These are phyloP conservation scores for Tympanoctomys barrerae DNA, from an alignment of 2,797 vertebrate species.

Conservation along the genomic window DNA sequence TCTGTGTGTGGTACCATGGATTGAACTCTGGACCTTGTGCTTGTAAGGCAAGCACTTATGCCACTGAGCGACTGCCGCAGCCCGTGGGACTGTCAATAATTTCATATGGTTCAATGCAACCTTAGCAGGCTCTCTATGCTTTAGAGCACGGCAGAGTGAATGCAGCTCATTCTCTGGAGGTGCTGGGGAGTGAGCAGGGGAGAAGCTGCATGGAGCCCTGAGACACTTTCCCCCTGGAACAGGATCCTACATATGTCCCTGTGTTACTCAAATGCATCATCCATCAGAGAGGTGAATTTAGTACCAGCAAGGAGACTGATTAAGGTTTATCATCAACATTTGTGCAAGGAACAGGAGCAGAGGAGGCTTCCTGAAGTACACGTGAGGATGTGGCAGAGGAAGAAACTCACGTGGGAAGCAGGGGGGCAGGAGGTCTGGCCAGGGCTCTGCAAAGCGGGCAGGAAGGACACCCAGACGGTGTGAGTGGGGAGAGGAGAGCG, in stretches of 20 bases:
- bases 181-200: too few relatives aligned
- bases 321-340: not conserved
- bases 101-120: not conserved
- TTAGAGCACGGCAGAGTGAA: not conserved
- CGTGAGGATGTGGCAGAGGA: not conserved
- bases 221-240: not conserved
- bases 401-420: not conserved
- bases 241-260: not conserved
- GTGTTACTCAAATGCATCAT: not conserved
- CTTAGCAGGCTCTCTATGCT: not conserved
- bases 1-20: too few relatives aligned
- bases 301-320: not conserved
- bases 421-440: not conserved
- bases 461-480: not conserved
- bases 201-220: not conserved
- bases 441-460: not conserved
- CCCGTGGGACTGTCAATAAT: not conserved
- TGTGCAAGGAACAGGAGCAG: not conserved
- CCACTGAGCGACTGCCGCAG: too few relatives aligned
- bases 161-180: fast-evolving
- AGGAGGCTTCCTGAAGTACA: not conserved
- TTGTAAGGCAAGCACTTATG: too few relatives aligned
- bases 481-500: not conserved
- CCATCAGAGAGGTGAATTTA: not conserved
- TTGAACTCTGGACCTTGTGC: too few relatives aligned